Evolutionary conservation across 2,113 vertebrate genomes (phyloP).

Genomic region (Psilopogon haemacephalus): DNA sequence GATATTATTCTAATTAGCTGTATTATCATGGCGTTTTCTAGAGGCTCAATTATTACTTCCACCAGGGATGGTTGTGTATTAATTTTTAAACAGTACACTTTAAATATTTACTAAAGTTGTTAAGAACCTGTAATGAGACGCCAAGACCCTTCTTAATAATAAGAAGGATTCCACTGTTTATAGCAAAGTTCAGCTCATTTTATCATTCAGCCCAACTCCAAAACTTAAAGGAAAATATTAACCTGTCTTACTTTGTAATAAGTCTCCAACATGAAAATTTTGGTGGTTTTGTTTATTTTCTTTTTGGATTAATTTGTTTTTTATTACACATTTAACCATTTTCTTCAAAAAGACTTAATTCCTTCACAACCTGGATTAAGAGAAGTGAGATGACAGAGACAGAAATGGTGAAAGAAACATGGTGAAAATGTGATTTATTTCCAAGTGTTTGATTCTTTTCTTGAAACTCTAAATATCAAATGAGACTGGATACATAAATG

Average conservation of each 20-base stretch:
- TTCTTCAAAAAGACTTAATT: neutral
- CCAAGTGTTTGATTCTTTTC: neutral
- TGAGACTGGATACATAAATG: neutral
- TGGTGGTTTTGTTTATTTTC: neutral
- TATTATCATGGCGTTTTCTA: neutral
- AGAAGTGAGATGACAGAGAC: neutral
- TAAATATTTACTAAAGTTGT: conserved; percentile 57
- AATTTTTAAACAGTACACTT: conserved; percentile 48
- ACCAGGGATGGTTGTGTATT: conserved; percentile 13
- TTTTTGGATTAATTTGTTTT: neutral
- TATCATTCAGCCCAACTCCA: neutral
- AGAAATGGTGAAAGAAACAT: neutral
- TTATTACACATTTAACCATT: neutral
- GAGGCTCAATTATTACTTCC: conserved; percentile 40
- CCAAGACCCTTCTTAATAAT: neutral
- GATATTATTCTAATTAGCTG: conserved; percentile 44
- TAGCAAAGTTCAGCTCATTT: neutral
- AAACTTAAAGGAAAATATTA: neutral
- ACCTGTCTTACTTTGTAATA: neutral
- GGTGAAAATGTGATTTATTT: neutral
- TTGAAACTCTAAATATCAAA: neutral
- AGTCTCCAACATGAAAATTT: neutral
- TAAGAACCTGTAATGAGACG: neutral
- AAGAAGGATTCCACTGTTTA: neutral
- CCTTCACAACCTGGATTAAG: neutral